Conservation (phyloP, 2,113 vertebrate species). For the Planiliza haematocheilus region DNA sequence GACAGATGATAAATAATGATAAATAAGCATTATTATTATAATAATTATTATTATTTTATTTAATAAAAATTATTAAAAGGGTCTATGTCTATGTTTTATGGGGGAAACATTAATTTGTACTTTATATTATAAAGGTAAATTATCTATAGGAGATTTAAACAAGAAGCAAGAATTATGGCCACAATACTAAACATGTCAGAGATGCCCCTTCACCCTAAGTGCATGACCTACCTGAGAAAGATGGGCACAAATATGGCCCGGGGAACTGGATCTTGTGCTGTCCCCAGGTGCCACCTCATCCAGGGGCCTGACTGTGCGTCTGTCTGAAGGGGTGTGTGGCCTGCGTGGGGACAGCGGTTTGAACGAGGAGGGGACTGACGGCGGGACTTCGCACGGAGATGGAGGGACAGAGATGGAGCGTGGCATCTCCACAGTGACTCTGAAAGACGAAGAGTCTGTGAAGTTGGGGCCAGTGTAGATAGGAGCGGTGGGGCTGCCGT, state of each 20-base stretch:
- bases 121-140: neutral
- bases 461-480: slow-evolving; percentile 87
- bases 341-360: slow-evolving; percentile 87
- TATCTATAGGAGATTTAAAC: neutral
- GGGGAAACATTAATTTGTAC: slow-evolving; percentile 6
- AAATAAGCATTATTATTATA: too few relatives aligned
- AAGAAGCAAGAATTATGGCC: neutral
- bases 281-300: slow-evolving; percentile 85
- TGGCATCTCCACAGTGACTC: slow-evolving; percentile 92
- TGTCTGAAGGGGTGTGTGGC: slow-evolving; percentile 93
- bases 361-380: slow-evolving; percentile 84
- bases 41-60: too few relatives aligned
- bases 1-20: too few relatives aligned
- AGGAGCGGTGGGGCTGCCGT: slow-evolving; percentile 93
- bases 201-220: neutral
- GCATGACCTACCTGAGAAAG: slow-evolving; percentile 86
- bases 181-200: neutral
- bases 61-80: too few relatives aligned
- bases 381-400: slow-evolving; percentile 93
- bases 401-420: slow-evolving; percentile 96
- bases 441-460: slow-evolving; percentile 87
- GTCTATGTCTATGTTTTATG: too few relatives aligned
- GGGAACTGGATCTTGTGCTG: slow-evolving; percentile 87
- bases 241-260: slow-evolving; percentile 85
- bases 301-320: slow-evolving; percentile 91